phyloP scores from a whole-genome alignment of 2,888 invertebrate species.

The Syrista parreyssii region DNA sequence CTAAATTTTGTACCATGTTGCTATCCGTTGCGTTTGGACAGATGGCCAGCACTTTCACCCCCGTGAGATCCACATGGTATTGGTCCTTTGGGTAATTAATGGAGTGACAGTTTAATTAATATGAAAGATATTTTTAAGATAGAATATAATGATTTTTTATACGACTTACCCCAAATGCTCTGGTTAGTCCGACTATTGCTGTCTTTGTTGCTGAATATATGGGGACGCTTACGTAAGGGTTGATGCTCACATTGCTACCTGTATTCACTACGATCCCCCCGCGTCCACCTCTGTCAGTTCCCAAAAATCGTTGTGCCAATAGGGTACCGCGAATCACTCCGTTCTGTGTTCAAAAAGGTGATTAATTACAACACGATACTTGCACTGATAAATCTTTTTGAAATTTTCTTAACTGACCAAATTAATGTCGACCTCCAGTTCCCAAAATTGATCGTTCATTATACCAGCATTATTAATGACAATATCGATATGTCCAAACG shows the following conservation, averaged over 20 bases:
- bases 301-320: slow-evolving; percentile 80
- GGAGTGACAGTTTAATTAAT: neutral
- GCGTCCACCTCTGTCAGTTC: slow-evolving; percentile 79
- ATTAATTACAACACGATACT: neutral
- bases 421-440: slow-evolving; percentile 81
- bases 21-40: slow-evolving; percentile 79
- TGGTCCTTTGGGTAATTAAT: slow-evolving; percentile 69
- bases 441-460: slow-evolving; percentile 82
- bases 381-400: neutral
- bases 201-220: slow-evolving; percentile 84
- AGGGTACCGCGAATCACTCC: slow-evolving; percentile 81
- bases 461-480: slow-evolving; percentile 85
- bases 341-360: slow-evolving; percentile 68
- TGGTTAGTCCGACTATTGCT: slow-evolving; percentile 79
- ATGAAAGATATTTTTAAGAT: neutral
- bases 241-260: slow-evolving; percentile 77
- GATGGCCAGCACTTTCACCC: slow-evolving; percentile 77
- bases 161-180: slow-evolving; percentile 76
- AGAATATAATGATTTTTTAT: neutral
- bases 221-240: slow-evolving; percentile 78
- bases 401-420: slow-evolving; percentile 68
- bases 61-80: slow-evolving; percentile 79
- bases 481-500: slow-evolving; percentile 79
- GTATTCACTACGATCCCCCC: slow-evolving; percentile 83
- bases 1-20: slow-evolving; percentile 74